A percentile compares a stretch with the other conserved stretches of the same genome.
Conservation (phyloP, 1,140 invertebrate species). For the Lerema accius region DNA sequence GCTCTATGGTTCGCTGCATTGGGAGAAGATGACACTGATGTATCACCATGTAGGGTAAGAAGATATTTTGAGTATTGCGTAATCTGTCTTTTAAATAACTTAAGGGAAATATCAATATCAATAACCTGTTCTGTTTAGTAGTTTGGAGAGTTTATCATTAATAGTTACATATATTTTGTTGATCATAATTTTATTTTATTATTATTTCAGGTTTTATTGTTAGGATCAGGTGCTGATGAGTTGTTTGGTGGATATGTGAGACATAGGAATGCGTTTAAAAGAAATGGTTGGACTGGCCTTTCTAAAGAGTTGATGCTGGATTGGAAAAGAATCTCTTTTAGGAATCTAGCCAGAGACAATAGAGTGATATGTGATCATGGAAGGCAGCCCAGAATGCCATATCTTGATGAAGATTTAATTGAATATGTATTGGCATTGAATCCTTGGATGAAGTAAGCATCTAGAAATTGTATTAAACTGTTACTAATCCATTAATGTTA, state of each 20-base stretch:
- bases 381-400: constrained; percentile 93
- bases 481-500: too few species aligned
- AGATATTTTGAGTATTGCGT: too few species aligned
- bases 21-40: constrained; percentile 84
- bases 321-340: constrained; percentile 92
- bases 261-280: constrained; percentile 89
- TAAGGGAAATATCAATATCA: too few species aligned
- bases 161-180: too few species aligned
- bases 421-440: constrained; percentile 84
- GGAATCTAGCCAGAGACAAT: constrained; percentile 98
- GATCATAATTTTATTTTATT: too few species aligned
- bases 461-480: too few species aligned
- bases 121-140: too few species aligned
- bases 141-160: too few species aligned
- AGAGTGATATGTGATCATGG: constrained; percentile 92
- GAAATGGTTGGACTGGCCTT: constrained; percentile 86
- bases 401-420: constrained; percentile 95
- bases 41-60: constrained; percentile 86
- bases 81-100: too few species aligned
- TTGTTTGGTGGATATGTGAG: constrained; percentile 96
- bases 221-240: constrained; percentile 98
- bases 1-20: constrained; percentile 97
- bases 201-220: constrained; percentile 87
- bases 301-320: constrained; percentile 89
- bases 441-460: constrained; percentile 89